phyloP scores from a whole-genome alignment of 2,888 invertebrate species.

The Idaea straminata region DNA sequence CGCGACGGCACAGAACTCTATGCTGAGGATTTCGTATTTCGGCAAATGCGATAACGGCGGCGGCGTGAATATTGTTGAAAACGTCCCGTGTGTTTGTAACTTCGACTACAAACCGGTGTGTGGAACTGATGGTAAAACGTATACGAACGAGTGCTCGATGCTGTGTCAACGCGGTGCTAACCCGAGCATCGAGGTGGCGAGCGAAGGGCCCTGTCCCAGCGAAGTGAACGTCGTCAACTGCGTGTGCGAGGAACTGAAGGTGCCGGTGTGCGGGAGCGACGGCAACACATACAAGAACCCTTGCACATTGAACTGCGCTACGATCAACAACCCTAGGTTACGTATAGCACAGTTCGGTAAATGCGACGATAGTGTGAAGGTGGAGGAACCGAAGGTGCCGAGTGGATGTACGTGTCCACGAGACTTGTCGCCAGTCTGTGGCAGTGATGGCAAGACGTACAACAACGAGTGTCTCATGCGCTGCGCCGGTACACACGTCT shows the following conservation, averaged over 20 bases:
- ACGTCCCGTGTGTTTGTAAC: constrained; percentile 30
- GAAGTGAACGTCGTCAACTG: constrained; percentile 18
- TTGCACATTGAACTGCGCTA: constrained; percentile 29
- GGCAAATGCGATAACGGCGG: constrained; percentile 3
- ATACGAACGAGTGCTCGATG: constrained; percentile 41
- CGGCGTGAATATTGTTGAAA: not conserved
- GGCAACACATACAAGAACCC: constrained; percentile 82
- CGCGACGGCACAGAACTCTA: constrained; percentile 24
- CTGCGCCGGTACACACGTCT: constrained; percentile 43
- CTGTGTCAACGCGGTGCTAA: constrained; percentile 24
- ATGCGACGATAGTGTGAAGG: constrained; percentile 7
- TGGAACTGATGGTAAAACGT: constrained; percentile 42
- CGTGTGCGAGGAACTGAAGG: constrained; percentile 26
- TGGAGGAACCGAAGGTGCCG: not conserved
- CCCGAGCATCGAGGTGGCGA: constrained; percentile 20
- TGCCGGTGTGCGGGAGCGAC: constrained; percentile 57
- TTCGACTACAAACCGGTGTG: constrained; percentile 39
- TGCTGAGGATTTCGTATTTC: constrained; percentile 1
- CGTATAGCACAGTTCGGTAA: constrained; percentile 3
- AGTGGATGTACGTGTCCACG: constrained; percentile 23
- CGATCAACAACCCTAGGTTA: constrained; percentile 6
- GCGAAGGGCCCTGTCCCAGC: constrained; percentile 26
- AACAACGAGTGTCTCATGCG: constrained; percentile 83
- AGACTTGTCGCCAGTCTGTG: constrained; percentile 47
- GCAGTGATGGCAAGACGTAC: constrained; percentile 75